Evolutionary conservation across 2,888 invertebrate species (phyloP), one percentile per base, ranked within the genome.

Genomic region (Agrenia bidenticulata): DNA sequence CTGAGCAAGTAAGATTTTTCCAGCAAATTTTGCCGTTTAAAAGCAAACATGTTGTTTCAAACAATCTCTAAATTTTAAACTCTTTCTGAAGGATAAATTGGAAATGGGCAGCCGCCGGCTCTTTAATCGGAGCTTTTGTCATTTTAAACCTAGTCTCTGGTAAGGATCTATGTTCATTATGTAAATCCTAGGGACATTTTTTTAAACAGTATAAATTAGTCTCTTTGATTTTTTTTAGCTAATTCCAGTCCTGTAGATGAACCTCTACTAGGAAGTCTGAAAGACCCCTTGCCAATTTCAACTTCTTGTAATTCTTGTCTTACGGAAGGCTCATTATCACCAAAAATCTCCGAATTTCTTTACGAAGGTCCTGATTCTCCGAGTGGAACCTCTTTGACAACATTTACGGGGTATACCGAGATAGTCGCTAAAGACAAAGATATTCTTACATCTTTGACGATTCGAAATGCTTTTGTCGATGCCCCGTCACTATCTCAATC

Each of bases 391-490:
- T 57, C 57, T 7, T 17, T 19, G 45, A 11, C 45, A 19, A 42
- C 39, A 37, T 57, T 63, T 19, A 50, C 56, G 2, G 57, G 57
- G 24, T 57, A 57, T 50, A 27, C 54, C 15, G 62, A 49, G 37
- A 24, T 62, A 5, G 2, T 49, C n/a, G 21, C 19, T 2, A 2
- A 21, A 9, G 24, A 39, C 26, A 54, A 39, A 24, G 24, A 23
- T 9, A 13, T 27, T 11, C 23, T 62, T 1, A 42, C 26, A 15
- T 57, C 56, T 21, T 24, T 63, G 1, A 50, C 57, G 9, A 23
- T 63, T 21, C 49, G 50, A 41, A 65, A 65, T 39, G 50, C 57
- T 5, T 53, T 39, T 15, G 23, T 65, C 17, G 65, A 65, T 21
- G 65, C 65, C 13, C 50, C 32, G 2, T 15, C 17, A 7, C 57